These are phyloP conservation scores for Falco punctatus DNA, from an alignment of 2,113 vertebrate species.

Conservation along the genomic window DNA sequence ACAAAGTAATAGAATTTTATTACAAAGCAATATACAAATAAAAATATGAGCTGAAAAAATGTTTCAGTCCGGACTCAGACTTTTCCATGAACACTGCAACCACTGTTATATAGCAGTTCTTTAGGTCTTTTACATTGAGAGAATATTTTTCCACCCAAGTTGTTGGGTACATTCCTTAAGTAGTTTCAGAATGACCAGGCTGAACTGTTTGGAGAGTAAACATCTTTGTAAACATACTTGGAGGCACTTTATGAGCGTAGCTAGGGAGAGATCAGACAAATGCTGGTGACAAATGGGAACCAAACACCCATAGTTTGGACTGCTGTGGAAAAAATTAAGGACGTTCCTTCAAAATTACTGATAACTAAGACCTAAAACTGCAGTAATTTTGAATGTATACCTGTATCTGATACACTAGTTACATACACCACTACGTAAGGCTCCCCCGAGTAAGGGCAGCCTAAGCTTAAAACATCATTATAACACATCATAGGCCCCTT, in stretches of 20 bases:
- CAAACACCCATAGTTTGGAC: not conserved
- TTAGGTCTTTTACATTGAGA: not conserved
- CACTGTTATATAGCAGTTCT: not conserved
- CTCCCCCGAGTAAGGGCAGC: not conserved
- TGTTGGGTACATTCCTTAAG: conserved; percentile 42
- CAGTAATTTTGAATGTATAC: not conserved
- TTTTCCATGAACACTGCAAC: not conserved
- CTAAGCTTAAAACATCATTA: not conserved
- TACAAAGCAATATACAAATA: not conserved
- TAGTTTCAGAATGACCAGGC: conserved; percentile 12
- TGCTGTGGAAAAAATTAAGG: not conserved
- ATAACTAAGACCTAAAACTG: not conserved
- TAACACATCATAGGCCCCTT: not conserved
- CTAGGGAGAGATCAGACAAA: conserved; percentile 33
- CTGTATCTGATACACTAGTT: not conserved
- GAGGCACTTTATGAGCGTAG: not conserved
- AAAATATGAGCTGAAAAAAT: not conserved
- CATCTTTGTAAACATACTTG: conserved; percentile 24
- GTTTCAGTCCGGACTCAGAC: not conserved
- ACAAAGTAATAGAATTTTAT: not conserved
- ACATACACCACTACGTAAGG: not conserved
- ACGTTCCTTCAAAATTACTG: not conserved
- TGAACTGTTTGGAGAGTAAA: conserved; percentile 56
- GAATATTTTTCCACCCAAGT: not conserved
- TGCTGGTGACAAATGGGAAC: not conserved